Percentiles rank a stretch among this genome's conserved stretches.
phyloP scores from a whole-genome alignment of 2,888 invertebrate species.

The Xylocampa areola region DNA sequence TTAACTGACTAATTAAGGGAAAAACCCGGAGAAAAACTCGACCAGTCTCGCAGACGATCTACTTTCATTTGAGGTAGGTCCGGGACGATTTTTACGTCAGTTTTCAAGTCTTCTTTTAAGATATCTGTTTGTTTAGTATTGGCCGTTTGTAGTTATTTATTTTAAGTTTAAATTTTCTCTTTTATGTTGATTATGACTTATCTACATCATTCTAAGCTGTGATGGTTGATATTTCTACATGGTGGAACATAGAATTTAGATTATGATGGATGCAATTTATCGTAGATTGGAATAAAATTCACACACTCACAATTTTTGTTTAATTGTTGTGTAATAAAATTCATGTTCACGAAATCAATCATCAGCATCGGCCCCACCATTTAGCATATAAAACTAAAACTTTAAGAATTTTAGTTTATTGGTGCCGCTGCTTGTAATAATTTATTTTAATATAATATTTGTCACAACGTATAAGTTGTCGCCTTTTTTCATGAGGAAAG shows the following conservation, averaged over 20 bases:
- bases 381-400: neutral
- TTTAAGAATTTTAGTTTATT: neutral
- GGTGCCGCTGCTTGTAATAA: no score
- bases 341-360: neutral
- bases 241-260: neutral
- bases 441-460: no score
- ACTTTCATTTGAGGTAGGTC: constrained; percentile 85
- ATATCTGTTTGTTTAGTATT: constrained; percentile 64
- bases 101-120: constrained; percentile 79
- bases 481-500: no score
- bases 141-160: constrained; percentile 51
- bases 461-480: no score
- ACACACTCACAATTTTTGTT: neutral
- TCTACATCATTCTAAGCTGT: no score
- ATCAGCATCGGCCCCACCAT: neutral
- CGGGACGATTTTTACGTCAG: constrained; percentile 88
- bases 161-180: neutral
- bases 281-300: no score
- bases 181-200: neutral
- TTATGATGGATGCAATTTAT: no score
- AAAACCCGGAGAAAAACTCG: constrained; percentile 75
- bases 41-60: constrained; percentile 69
- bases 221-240: neutral
- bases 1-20: constrained; percentile 86
- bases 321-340: neutral